These are phyloP conservation scores for Romanomermis culicivorax DNA, from an alignment of 2,888 invertebrate genomes.

Conservation along the genomic window DNA sequence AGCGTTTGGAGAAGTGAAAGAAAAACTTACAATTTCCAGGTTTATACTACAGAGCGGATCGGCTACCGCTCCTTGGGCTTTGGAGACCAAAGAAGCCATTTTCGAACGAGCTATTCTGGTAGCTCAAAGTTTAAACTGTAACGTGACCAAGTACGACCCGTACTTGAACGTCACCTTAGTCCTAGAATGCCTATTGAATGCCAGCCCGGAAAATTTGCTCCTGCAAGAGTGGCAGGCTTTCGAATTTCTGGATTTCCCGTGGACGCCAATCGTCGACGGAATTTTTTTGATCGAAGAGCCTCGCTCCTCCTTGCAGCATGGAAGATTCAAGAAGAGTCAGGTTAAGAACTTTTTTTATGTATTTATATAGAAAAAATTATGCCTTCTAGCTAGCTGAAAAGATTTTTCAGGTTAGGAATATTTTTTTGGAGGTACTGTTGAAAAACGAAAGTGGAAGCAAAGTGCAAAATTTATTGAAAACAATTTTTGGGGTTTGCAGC, in stretches of 20 bases:
- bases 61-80: constrained; percentile 69
- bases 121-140: not conserved
- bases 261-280: constrained; percentile 78
- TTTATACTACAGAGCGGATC: constrained; percentile 78
- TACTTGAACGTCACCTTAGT: constrained; percentile 40
- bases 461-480: too few relatives aligned
- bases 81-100: not conserved
- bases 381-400: too few relatives aligned
- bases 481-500: too few relatives aligned
- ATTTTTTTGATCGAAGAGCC: constrained; percentile 58
- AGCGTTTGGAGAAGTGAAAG: too few relatives aligned
- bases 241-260: constrained; percentile 48
- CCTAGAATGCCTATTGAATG: constrained; percentile 49
- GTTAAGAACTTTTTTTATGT: too few relatives aligned
- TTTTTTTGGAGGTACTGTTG: too few relatives aligned
- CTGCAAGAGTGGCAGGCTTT: constrained; percentile 11
- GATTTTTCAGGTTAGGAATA: too few relatives aligned
- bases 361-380: too few relatives aligned
- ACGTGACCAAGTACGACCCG: constrained; percentile 4
- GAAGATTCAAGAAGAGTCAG: constrained; percentile 74
- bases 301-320: constrained; percentile 45
- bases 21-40: too few relatives aligned
- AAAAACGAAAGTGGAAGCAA: too few relatives aligned
- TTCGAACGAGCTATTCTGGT: constrained; percentile 1
- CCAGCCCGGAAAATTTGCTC: constrained; percentile 34